Conservation (phyloP, 1,140 invertebrate genomes). For the Neelides sp. region DNA sequence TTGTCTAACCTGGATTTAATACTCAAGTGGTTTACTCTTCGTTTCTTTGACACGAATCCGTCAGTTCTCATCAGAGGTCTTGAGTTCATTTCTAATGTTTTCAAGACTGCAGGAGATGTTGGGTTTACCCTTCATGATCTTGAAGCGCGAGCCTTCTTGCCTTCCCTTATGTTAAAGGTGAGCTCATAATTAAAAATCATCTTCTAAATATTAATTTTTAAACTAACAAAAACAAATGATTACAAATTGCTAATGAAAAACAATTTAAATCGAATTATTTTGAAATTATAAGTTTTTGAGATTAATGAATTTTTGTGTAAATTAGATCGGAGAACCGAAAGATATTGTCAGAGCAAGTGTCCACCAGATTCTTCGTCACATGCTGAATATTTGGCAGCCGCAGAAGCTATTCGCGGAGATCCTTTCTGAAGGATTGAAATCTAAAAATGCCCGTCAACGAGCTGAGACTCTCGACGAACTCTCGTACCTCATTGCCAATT, state of each 20-base stretch:
- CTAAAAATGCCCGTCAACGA: constrained; percentile 90
- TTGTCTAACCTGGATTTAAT: constrained; percentile 87
- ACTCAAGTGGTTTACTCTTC: constrained; percentile 86
- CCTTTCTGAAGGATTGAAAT: constrained; percentile 89
- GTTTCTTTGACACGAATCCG: constrained; percentile 97
- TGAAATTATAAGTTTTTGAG: background rate
- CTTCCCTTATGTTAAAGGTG: constrained; percentile 82
- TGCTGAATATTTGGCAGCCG: constrained; percentile 72
- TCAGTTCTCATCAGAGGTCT: constrained; percentile 87
- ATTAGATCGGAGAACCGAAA: constrained; percentile 80
- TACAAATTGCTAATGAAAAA: background rate
- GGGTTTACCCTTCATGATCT: constrained; percentile 76
- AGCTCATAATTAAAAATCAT: constrained; percentile 18
- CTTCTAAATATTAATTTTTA: too few relatives aligned
- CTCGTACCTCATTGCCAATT: constrained; percentile 69
- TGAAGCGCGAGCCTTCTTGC: constrained; percentile 86
- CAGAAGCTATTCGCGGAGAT: constrained; percentile 79
- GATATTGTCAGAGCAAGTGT: constrained; percentile 83
- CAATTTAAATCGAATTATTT: constrained; percentile 7
- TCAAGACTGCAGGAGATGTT: constrained; percentile 60
- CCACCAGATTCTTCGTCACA: constrained; percentile 67
- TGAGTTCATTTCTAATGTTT: constrained; percentile 76
- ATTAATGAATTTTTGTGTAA: constrained; percentile 34
- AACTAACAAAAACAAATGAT: too few relatives aligned
- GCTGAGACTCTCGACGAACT: constrained; percentile 91